Conservation (phyloP, 30 jellyfish, hydroid and myxozoan genomes). For the Turritopsis dohrnii region DNA sequence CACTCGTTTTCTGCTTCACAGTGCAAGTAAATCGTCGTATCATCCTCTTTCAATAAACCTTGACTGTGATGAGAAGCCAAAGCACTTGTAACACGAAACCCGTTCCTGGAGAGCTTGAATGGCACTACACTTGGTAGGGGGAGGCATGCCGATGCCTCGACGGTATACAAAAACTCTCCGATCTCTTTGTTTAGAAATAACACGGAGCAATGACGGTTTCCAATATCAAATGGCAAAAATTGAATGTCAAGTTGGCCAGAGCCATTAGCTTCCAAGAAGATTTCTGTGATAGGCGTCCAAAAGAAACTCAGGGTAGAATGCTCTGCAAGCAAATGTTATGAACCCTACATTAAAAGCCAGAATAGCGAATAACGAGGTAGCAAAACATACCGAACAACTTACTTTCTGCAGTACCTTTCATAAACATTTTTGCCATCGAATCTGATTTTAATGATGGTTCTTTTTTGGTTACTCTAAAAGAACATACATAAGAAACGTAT, state of each 20-base stretch:
- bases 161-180: constrained; percentile 81
- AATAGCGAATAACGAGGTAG: not conserved
- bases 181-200: constrained; percentile 61
- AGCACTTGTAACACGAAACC: constrained; percentile 53
- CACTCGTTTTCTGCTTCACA: constrained; percentile 64
- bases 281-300: constrained; percentile 56
- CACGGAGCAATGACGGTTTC: constrained; percentile 84
- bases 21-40: constrained; percentile 68
- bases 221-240: constrained; percentile 78
- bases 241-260: constrained; percentile 44
- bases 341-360: not conserved
- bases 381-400: not conserved
- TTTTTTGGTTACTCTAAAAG: not conserved
- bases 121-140: constrained; percentile 80
- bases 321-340: not conserved
- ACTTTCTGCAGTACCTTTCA: not conserved
- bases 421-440: not conserved
- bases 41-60: constrained; percentile 52
- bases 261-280: constrained; percentile 41
- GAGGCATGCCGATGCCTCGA: constrained; percentile 71
- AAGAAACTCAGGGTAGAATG: constrained; percentile 48
- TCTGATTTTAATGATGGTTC: not conserved
- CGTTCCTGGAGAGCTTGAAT: constrained; percentile 30
- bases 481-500: no score
- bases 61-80: constrained; percentile 51